phyloP scores from a whole-genome alignment of 2,797 vertebrate species.

The Eidolon dupreanum region DNA sequence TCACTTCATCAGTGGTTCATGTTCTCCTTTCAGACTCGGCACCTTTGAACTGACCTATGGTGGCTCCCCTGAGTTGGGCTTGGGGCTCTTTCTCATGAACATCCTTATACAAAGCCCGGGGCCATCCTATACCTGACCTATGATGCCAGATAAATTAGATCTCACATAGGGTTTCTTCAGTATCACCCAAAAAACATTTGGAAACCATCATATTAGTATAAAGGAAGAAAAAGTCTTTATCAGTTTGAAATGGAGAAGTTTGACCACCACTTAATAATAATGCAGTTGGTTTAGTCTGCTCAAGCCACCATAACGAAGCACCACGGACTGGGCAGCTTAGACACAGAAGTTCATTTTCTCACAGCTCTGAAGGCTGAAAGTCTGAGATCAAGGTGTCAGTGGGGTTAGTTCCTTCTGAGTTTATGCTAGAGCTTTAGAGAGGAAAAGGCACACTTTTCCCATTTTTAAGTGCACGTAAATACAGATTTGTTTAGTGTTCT shows the following conservation, averaged over 20 bases:
- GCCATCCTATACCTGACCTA: not conserved
- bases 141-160: not conserved
- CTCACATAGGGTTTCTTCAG: not conserved
- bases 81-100: not conserved
- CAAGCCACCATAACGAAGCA: too few relatives aligned
- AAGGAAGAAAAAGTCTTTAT: not conserved
- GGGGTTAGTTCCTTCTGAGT: not conserved
- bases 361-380: not conserved
- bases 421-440: not conserved
- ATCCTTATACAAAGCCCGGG: not conserved
- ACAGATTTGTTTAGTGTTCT: not conserved
- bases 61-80: not conserved
- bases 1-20: not conserved
- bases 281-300: rapidly evolving
- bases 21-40: not conserved
- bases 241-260: not conserved
- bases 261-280: not conserved
- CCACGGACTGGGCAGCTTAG: rapidly evolving
- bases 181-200: not conserved
- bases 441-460: not conserved
- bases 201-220: not conserved
- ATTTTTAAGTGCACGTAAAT: not conserved
- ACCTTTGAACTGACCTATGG: not conserved
- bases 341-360: not conserved
- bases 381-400: not conserved